Conservation (phyloP, 2,888 invertebrate genomes). For the Euclidia mi region DNA sequence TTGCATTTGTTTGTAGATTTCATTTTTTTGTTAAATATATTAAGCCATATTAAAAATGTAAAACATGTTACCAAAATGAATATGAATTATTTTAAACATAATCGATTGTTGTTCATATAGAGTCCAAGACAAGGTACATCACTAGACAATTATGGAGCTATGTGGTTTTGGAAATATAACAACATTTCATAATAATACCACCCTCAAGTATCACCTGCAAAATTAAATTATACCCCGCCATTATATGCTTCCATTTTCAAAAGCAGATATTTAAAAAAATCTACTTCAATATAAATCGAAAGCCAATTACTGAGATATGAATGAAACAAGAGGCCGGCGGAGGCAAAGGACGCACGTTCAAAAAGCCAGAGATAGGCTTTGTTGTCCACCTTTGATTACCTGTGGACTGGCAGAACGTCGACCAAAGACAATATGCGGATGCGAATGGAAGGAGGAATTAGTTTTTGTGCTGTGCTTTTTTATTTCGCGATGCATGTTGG, state of each 20-base stretch:
- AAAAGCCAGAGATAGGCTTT: slow-evolving; percentile 83
- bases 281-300: slow-evolving; percentile 76
- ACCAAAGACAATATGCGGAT: slow-evolving; percentile 68
- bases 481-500: slow-evolving; percentile 29
- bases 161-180: no score
- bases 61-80: no score
- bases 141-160: no score
- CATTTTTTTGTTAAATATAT: no score
- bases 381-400: slow-evolving; percentile 87
- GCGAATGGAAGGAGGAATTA: slow-evolving; percentile 62
- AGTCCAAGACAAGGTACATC: no score
- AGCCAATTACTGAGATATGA: slow-evolving; percentile 84
- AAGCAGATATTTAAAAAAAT: slow-evolving; percentile 13
- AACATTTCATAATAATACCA: no score
- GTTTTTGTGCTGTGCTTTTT: slow-evolving; percentile 51
- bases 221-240: no score
- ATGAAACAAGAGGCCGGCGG: slow-evolving; percentile 66
- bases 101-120: no score
- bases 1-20: no score
- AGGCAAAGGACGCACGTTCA: slow-evolving; percentile 75
- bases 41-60: no score
- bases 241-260: slow-evolving; percentile 1
- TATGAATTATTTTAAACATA: no score
- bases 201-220: no score
- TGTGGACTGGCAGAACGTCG: slow-evolving; percentile 62